A percentile compares a stretch with the other conserved stretches of the same genome.
Conservation (phyloP, 2,797 vertebrate species). For the Rhinatrema bivittatum region DNA sequence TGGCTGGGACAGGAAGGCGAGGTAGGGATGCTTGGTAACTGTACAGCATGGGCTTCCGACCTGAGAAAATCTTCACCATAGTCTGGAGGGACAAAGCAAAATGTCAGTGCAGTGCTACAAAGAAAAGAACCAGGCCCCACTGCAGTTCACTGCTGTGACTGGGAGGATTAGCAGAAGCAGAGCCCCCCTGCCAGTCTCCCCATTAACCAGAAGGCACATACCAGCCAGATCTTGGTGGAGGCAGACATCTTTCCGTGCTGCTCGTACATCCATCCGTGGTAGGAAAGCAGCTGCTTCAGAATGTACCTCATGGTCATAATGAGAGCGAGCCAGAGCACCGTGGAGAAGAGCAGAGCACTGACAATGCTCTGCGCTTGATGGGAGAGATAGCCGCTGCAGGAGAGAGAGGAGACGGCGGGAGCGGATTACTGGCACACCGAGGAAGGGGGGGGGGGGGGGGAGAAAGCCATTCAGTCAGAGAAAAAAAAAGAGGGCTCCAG, state of each 20-base stretch:
- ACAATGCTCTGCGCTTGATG: constrained; percentile 68
- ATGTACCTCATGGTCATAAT: constrained; percentile 84
- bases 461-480: too few species aligned
- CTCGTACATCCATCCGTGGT: constrained; percentile 86
- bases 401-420: neutral
- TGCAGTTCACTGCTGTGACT: too few species aligned
- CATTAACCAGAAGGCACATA: too few species aligned
- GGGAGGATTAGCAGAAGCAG: too few species aligned
- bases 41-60: constrained; percentile 77
- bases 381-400: constrained; percentile 65
- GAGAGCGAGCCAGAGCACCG: constrained; percentile 76
- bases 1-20: constrained; percentile 72
- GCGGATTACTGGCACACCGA: neutral
- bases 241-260: constrained; percentile 74
- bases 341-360: constrained; percentile 78
- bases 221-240: constrained; percentile 86
- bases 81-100: constrained; percentile 48
- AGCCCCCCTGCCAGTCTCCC: neutral
- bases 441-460: neutral
- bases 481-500: too few species aligned
- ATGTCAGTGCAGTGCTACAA: too few species aligned
- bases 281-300: constrained; percentile 80
- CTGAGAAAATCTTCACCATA: constrained; percentile 83
- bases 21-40: constrained; percentile 82
- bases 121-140: neutral